These are phyloP conservation scores for Chelonoidis abingdonii DNA, from an alignment of 2,113 vertebrate species.

Conservation along the genomic window DNA sequence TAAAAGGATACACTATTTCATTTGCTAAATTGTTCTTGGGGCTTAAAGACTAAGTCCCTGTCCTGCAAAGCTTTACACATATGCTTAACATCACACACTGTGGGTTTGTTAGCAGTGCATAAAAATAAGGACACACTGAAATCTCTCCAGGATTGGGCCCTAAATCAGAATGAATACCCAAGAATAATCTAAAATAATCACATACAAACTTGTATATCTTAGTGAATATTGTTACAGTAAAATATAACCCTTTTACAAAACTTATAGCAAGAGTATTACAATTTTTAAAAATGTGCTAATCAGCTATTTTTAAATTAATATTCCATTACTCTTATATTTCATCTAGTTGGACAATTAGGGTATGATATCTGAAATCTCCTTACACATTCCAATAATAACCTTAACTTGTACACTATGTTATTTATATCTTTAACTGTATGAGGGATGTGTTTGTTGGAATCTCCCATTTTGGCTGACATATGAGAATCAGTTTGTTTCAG, in stretches of 20 bases:
- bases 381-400: not conserved
- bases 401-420: not conserved
- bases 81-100: rapidly evolving
- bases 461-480: not conserved
- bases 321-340: not conserved
- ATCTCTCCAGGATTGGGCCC: not conserved
- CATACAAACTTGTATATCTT: conserved; percentile 38
- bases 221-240: not conserved
- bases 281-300: not conserved
- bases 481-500: not conserved
- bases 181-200: not conserved
- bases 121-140: not conserved
- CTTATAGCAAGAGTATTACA: not conserved
- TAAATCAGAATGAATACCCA: not conserved
- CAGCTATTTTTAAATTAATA: not conserved
- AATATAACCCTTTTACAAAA: not conserved
- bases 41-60: not conserved
- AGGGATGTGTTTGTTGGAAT: not conserved
- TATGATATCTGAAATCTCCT: not conserved
- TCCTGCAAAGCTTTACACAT: not conserved
- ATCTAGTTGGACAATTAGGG: not conserved
- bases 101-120: not conserved
- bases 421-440: not conserved
- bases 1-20: not conserved
- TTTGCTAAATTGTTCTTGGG: not conserved